Evolutionary conservation across 2,797 vertebrate genomes (phyloP), one percentile per base, ranked within the genome.

Genomic region (Cichlasoma orientale): DNA sequence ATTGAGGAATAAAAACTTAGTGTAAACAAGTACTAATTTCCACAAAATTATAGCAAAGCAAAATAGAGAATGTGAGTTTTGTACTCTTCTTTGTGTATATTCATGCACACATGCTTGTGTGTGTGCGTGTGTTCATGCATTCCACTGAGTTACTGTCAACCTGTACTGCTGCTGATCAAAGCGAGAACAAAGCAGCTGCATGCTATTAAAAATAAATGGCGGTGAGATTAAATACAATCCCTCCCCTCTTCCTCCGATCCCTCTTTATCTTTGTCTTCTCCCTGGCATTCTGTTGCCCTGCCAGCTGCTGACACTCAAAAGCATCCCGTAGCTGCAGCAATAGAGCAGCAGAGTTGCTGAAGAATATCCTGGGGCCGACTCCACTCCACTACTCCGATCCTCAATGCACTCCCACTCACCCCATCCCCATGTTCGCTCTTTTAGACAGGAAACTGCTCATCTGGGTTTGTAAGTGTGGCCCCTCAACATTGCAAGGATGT

Each of bases 201-300:
- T 88, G 86, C 92, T 96, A 95, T 93, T 95, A 95, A 95, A 96
- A 95, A 92, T 93, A 95, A 94, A 93, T 94, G 83, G 87, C 85
- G 54, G 69, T 66, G 79, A 93, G 86, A 93, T 92, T 90, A 92
- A 92, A 90, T 86, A 85, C 85, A 88, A 87, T 87, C 86, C 82
- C 83, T 90, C 77, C 84, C 79, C 68, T 89, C 79, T 84, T 90
- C 83, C 78, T 81, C 76, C 69, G 21, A 87, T 86, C 75, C 70
- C 85, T 88, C 90, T 91, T 87, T 86, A 84, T 91, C 86, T 90
- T 86, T 90, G 78, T 91, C 91, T 91, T 88, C 86, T 90, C 80
- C n/a, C 83, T 87, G 79, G 83, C 87, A 79, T 85, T 85, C 81
- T 74, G 84, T 56, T 68, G 82, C 80, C 89, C 82, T 87, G 87